Evolutionary conservation across 30 jellyfish, hydroid and myxozoan genomes (phyloP).

Genomic region (Hydractinia symbiolongicarpus): DNA sequence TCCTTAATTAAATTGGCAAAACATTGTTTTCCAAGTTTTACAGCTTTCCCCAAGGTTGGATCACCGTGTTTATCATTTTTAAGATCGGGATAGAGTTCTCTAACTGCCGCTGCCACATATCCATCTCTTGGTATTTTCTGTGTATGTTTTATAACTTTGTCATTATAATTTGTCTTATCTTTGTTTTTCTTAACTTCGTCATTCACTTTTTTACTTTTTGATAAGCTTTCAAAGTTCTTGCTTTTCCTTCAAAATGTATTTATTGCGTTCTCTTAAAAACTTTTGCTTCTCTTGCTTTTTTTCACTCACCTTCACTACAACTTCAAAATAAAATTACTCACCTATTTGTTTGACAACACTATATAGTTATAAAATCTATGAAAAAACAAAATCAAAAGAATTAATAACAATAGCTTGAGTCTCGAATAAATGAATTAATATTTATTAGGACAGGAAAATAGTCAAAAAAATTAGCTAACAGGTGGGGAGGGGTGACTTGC

Average conservation of each 20-base stretch:
- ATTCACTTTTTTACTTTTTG: background rate
- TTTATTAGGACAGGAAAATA: too few species aligned
- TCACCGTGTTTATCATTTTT: background rate
- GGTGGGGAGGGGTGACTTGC: too few species aligned
- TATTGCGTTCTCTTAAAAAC: background rate
- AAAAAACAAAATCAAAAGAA: too few species aligned
- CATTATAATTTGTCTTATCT: background rate
- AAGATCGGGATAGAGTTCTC: background rate
- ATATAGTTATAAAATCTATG: too few species aligned
- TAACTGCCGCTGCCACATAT: background rate
- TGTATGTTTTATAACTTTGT: background rate
- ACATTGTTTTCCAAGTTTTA: background rate
- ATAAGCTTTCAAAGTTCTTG: background rate
- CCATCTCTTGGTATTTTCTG: background rate
- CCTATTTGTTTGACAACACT: too few species aligned
- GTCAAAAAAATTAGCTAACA: too few species aligned
- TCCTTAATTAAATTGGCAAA: background rate
- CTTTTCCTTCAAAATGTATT: background rate
- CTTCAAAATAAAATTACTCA: too few species aligned
- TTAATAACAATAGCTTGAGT: too few species aligned
- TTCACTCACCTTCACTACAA: background rate
- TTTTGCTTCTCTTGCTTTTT: background rate
- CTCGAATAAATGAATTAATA: too few species aligned
- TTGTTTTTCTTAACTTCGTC: background rate
- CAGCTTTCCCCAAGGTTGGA: background rate